Evolutionary conservation across 1,140 invertebrate genomes (phyloP).

Genomic region (Bombus breviceps): DNA sequence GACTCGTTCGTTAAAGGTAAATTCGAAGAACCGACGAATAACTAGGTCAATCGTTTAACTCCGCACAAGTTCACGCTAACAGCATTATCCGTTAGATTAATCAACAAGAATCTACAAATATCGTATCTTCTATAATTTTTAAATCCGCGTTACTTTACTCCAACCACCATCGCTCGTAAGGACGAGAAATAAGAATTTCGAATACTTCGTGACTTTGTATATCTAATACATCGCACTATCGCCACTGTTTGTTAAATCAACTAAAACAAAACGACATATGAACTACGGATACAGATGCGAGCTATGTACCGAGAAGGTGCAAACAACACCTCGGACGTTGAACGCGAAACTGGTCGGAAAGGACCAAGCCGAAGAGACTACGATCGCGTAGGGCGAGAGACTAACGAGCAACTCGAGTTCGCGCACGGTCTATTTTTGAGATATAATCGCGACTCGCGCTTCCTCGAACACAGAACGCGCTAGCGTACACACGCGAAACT

Average conservation of each 20-base stretch:
- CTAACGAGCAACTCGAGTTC: conserved; percentile 47
- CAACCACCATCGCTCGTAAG: background rate
- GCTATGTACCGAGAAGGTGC: background rate
- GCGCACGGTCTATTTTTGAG: conserved; percentile 62
- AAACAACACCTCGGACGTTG: conserved; percentile 44
- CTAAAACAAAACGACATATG: background rate
- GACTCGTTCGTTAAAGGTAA: background rate
- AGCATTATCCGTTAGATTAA: no score
- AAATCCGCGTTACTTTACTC: background rate
- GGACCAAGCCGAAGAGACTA: conserved; percentile 20
- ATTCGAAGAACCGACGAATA: background rate
- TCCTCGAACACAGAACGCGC: conserved; percentile 48
- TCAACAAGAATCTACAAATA: no score
- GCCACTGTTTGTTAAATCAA: background rate
- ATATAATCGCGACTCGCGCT: conserved; percentile 61
- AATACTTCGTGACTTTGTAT: no score
- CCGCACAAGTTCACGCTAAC: no score
- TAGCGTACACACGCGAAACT: background rate
- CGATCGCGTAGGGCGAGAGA: conserved; percentile 49
- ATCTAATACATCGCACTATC: background rate
- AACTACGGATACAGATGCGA: background rate
- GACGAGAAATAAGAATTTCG: no score
- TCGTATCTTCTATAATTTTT: background rate
- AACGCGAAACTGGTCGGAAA: conserved; percentile 61
- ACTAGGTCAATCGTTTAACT: background rate